Base-by-base conservation (phyloP, 1,140 invertebrate species). In the Stegodyphus dumicola region DNA sequence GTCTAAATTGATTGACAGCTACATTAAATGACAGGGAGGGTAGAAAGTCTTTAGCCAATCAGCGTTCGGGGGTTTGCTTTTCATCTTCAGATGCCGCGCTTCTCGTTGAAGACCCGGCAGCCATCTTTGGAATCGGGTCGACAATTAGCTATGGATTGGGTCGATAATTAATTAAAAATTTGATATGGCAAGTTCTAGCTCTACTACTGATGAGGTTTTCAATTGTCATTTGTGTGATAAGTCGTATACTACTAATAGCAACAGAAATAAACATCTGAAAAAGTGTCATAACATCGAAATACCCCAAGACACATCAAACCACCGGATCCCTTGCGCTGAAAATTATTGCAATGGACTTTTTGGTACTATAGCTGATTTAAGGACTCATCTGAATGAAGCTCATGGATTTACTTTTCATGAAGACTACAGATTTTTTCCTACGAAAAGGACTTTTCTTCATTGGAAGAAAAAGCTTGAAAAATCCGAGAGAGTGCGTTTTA, bases 111-210 rank as follows among this genome's bases (percentile, higher is more conserved):
- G 81, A 85, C 70, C 81, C 71, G 6, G 71, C 60, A 67, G 81
- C 81, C 81, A 85, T 85, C 15, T 85, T 85, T 85, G 81, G 81
- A 85, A 77, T 85, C 52, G 11, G 81, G 81, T 85, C 81, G 60
- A 70, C 64, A 85, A 85, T 85, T 85, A 83, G 66, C 71, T 17
- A 9, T 74, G 79, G 79, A 83, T 66, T 48, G 79, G 79, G 79
- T 85, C 73, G 81, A 77, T 77, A 85, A 85, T 67, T 85, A 77
- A 53, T 48, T 48, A 33, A 49, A 71, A 70, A 17, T 75, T 15
- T 49, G 54, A 10, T 53, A 84, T 84, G 80, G 80, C 80, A 15
- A 84, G 80, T 48, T 75, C 80, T 9, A 85, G 81, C 52, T n/a
- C 18, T 7, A 53, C 73, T 51, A 15, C 7, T 11, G 81, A 85